Conservation (phyloP, 2,113 vertebrate species). For the rat (Rattus norvegicus) region DNA sequence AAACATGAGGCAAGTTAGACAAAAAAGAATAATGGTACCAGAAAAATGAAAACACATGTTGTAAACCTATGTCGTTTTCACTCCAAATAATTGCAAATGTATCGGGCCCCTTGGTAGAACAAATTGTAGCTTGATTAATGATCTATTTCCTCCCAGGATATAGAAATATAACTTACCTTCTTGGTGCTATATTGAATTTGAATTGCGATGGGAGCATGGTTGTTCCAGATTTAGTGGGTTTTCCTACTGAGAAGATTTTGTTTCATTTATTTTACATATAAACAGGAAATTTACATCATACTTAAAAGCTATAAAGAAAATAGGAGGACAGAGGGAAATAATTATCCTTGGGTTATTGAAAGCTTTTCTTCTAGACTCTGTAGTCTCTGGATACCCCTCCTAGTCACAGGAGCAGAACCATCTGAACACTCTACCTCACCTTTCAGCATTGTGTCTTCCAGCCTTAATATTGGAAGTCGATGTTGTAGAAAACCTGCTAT, state of each 20-base stretch:
- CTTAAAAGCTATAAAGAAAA: not conserved
- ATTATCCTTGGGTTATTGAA: constrained; percentile 49
- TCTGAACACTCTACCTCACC: not conserved
- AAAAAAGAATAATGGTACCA: constrained; percentile 25
- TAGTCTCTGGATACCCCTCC: constrained; percentile 50
- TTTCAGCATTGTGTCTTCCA: not conserved
- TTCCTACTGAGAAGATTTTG: not conserved
- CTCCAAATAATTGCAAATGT: not conserved
- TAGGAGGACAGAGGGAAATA: not conserved
- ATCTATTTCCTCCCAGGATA: not conserved
- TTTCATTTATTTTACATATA: constrained; percentile 16
- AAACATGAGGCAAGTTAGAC: constrained; percentile 9
- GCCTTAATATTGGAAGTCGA: not conserved
- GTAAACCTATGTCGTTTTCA: not conserved
- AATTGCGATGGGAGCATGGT: constrained; percentile 5
- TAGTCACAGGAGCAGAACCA: constrained; percentile 36
- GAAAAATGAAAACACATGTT: constrained; percentile 25
- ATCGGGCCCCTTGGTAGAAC: not conserved
- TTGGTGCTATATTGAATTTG: not conserved
- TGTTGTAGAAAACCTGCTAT: not conserved
- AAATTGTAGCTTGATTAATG: not conserved
- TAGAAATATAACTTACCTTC: not conserved
- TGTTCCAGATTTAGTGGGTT: constrained; percentile 16
- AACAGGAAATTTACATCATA: not conserved
- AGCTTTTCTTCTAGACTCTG: constrained; percentile 53